phyloP scores from a whole-genome alignment of 1,140 invertebrate genomes.

The Leguminivora glycinivorella region DNA sequence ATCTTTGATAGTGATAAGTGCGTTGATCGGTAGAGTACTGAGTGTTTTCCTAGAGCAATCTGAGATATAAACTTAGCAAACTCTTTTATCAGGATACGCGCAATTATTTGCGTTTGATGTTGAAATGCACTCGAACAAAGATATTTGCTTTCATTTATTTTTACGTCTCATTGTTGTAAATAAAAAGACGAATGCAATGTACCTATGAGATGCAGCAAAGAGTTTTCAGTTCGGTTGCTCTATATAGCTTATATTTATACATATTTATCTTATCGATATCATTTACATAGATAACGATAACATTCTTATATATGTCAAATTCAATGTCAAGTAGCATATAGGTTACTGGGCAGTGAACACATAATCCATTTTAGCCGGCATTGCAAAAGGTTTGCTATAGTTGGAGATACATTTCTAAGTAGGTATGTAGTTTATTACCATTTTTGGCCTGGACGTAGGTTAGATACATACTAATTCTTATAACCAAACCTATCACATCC shows the following conservation, averaged over 20 bases:
- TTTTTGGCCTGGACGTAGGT: no score
- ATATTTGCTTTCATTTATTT: neutral
- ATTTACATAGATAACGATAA: conserved; percentile 21
- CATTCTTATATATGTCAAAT: conserved; percentile 3
- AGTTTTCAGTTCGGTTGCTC: neutral
- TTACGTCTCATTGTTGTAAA: neutral
- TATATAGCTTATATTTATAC: neutral
- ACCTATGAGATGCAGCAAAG: neutral
- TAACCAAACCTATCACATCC: no score
- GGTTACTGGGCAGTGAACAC: conserved; percentile 12
- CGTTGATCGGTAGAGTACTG: conserved; percentile 13
- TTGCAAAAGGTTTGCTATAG: no score
- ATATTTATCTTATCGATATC: conserved; percentile 5
- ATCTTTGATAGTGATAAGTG: conserved; percentile 14
- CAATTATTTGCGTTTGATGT: conserved; percentile 23
- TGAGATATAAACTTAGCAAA: neutral
- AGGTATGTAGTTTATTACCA: no score
- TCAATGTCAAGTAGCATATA: neutral
- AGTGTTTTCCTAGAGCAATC: conserved; percentile 12
- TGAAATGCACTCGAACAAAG: conserved; percentile 14
- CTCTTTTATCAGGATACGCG: conserved; percentile 8
- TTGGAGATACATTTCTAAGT: no score
- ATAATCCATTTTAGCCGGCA: neutral
- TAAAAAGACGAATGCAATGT: neutral
- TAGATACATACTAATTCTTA: no score